Base-by-base conservation (phyloP, 2,797 vertebrate species). In the Coendou prehensilis region DNA sequence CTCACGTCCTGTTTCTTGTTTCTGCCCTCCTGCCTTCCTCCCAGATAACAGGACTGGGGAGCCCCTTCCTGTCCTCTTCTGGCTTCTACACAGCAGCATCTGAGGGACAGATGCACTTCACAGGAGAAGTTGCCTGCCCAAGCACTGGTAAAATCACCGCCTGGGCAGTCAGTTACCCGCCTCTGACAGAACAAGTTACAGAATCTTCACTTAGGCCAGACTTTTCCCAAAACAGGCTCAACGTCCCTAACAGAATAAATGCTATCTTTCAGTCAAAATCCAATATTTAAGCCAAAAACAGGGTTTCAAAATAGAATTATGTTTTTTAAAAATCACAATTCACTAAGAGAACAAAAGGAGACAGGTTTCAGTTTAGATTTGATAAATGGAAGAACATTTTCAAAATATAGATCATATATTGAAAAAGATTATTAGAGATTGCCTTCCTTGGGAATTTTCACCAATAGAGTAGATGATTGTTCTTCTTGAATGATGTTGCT, bases 331-430 rank as follows among this genome's bases (percentile, higher is more conserved):
- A 92, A 67, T 94, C 84, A 83, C 23, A 71, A 26, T 92, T 96
- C 13, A 59, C 83, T 93, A 37, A 54, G 79, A 83, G 52, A 92
- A 61, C 30, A 91, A 93, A 88, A 89, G 59, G 61, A 87, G 50
- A 87, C 30, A 85, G 28, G 11, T 37, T 95, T 86, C 93, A 47
- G 91, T 91, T 95, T 92, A 93, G 91, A 91, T 93, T 91, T 97
- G 47, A 87, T 97, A 20, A 96, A 94, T 69, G 59, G 82, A 96
- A 96, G 64, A 69, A 95, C 1, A 45, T 87, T 94, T 79, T 96
- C 59, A 88, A 94, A 92, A 92, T 96, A 92, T 50, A 83, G 86
- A 87, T 86, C 95, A 69, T 69, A 45, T 86, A 83, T 92, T 47
- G 10, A 87, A 84, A 82, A 81, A 83, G 47, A n/a, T 92, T 95